Conservation (phyloP, 2,797 vertebrate genomes). For the Clarias pachynema region DNA sequence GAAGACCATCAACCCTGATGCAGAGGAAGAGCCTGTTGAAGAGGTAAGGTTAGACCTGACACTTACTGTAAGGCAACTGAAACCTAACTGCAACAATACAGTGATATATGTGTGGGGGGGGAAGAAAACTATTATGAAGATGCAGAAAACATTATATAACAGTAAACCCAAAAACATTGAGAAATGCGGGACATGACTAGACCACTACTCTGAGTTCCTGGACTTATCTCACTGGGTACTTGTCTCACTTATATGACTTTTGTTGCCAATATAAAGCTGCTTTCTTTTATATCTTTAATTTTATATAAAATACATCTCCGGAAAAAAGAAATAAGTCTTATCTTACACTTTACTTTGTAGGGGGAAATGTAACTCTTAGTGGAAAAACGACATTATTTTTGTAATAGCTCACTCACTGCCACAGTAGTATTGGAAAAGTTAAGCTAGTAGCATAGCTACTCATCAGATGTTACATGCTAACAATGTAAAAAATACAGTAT, state of each 20-base stretch:
- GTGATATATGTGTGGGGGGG: no score
- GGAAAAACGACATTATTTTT: not conserved
- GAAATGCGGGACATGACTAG: no score
- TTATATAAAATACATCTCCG: no score
- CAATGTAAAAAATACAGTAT: not conserved
- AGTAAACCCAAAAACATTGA: not conserved
- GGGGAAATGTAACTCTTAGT: not conserved
- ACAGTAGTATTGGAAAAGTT: not conserved
- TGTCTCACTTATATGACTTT: not conserved
- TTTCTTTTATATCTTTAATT: no score
- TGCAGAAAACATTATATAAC: not conserved
- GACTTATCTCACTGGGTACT: not conserved
- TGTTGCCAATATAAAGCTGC: no score
- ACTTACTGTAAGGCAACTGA: no score
- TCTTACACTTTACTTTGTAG: not conserved
- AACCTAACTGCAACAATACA: not conserved
- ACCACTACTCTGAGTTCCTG: not conserved
- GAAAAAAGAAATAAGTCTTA: no score
- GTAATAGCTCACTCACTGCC: not conserved
- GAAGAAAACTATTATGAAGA: not conserved
- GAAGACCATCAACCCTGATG: conserved; percentile 85
- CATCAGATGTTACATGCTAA: not conserved
- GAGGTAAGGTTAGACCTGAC: conserved; percentile 74
- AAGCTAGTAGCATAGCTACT: not conserved
- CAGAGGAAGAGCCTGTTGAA: conserved; percentile 80